Evolutionary conservation across 1,140 invertebrate genomes (phyloP), one percentile per base, ranked within the genome.

Genomic region (Pseudomyrmex flavicornis): DNA sequence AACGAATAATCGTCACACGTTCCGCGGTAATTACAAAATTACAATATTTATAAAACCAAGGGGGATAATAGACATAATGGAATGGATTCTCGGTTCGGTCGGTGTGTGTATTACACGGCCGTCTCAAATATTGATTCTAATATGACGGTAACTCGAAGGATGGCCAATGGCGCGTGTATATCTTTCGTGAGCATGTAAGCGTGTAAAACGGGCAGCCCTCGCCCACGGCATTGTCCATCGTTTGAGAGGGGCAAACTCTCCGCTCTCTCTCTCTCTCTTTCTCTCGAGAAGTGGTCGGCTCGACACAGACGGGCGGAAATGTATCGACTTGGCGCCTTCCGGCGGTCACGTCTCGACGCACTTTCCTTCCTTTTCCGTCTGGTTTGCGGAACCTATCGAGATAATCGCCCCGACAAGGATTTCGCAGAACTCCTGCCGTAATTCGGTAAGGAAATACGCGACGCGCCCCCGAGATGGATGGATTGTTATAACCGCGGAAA

Each of bases 191-290:
- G 72, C 87, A 91, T 88, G 85, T 91, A 88, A 88, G 68, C 90
- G 90, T 91, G 88, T 91, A 92, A 35, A 35, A 91, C 90, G 88
- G 86, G 69, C 86, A 89, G 91, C 84, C 90, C 88, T 91, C 91
- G 90, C 90, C 89, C 91, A 91, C 86, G 85, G 90, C 77, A 91
- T 92, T 92, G 90, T 92, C 90, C 90, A 86, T 80, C 66, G 80
- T 68, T 63, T 84, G 86, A 87, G 84, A 87, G 82, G 85, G 86
- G 80, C 89, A 76, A 91, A 90, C 84, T 90, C 75, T 17, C 65
- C 48, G 35, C 35, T 79, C 61, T 22, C 58, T 13, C 46, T 15
- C 20, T 15, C 84, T 76, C 82, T 79, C 62, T 22, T 44, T 15
- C 48, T 15, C 35, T 77, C 62, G 74, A 66, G 46, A 87, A 88